Base-by-base conservation (phyloP, 2,888 invertebrate species). In the Tipula lateralis region DNA sequence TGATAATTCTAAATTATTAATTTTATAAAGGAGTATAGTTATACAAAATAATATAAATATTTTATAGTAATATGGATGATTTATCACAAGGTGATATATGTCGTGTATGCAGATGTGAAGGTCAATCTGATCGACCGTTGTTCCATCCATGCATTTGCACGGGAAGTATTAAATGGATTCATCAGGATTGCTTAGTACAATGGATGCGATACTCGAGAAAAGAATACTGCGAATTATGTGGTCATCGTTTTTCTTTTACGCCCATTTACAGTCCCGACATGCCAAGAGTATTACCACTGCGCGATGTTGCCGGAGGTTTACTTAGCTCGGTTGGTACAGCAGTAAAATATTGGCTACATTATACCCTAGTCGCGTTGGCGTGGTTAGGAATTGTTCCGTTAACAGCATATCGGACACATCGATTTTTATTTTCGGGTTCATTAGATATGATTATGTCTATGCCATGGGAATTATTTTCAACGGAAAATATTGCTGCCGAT, bases 221-320 rank as follows among this genome's bases (percentile, higher is more conserved):
- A 91, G 99, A 99, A 90, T 98, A 97, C 89, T 99, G 99, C 91
- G 99, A 99, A 90, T 91, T 99, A 86, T 99, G 99, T 90, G 97
- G 98, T 86, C 97, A 99, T 91, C 94, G 97, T 85, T 99, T 99
- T 91, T 97, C 98, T 2, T 99, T 99, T 89, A 98, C 97, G 88
- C 99, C 99, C 32, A 99, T 99, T 87, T 99, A 99, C 91, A 97
- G 99, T n/a, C 97, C 99, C 32, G 99, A 99, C 89, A 99, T 99
- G 99, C 99, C 99, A n/a, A 94, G 98, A 86, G 93, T 99, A 85
- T 91, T 99, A 87, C 99, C 99, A 0, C 91, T 99, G 34, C 93
- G 94, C 86, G 99, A 99, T 90, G 96, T 99, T 7, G 93, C 97
- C 0, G 95, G 96, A 83, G 99, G 99, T 1, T 91, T 99, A 84